Evolutionary conservation across 2,888 invertebrate species (phyloP), one percentile per base, ranked within the genome.

Genomic region (Scotopteryx bipunctaria): DNA sequence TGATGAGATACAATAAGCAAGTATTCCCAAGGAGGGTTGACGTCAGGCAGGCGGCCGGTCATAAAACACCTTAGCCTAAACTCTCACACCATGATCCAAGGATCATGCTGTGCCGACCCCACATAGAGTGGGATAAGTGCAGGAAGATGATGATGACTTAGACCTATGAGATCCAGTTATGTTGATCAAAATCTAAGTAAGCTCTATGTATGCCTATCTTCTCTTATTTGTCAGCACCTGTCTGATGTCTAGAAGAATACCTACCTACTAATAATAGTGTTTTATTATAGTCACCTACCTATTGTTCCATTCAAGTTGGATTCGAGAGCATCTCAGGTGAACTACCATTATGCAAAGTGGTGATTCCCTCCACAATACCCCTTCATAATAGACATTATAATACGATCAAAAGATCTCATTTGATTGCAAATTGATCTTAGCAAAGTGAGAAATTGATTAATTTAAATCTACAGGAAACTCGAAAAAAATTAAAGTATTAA

Each of bases 311-410:
- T 57, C 48, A 53, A 48, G 36, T 25, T 55, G 45, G 57, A 59
- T 47, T 52, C 15, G 46, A 57, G 62, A 58, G 52, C 51, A 45
- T 59, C 60, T 60, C 61, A 63, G 63, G 61, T 61, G 57, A 55
- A 48, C 56, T 55, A 54, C 46, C 54, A 57, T 57, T 59, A 59
- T 63, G 63, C 59, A 63, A 63, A 61, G 61, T 59, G 63, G 47
- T 60, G 49, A 50, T 56, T 55, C 57, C 45, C 45, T 43, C 29
- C 54, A 57, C 54, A 54, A 62, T 56, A 54, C 50, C 37, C 9
- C 19, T 5, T 33, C 27, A 40, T 41, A 25, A 33, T 47, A 46
- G 32, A 2, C n/a, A 37, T 42, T 37, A 49, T 49, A 32, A 14
- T 41, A 40, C 32, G 50, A 55, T 56, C 60, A 59, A 63, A 63